Conservation (phyloP, 2,888 invertebrate species). For the Caenorhabditis macrosperma region DNA sequence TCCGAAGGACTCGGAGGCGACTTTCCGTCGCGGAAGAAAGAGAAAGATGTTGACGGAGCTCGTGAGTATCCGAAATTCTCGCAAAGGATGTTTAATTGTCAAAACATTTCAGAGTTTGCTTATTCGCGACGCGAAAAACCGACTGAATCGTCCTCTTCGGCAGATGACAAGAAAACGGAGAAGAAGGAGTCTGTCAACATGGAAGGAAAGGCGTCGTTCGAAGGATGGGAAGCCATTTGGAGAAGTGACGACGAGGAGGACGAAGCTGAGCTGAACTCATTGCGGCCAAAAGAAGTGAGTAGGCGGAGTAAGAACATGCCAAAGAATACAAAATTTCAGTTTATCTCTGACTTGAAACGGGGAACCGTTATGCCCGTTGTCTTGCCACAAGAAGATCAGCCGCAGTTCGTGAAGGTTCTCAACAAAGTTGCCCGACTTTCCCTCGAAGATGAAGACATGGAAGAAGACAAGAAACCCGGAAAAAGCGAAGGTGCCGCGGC, state of each 20-base stretch:
- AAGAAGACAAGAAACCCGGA: conserved; percentile 19
- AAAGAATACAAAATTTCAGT: too few species aligned
- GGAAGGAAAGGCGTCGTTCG: conserved; percentile 49
- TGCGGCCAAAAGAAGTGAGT: conserved; percentile 39
- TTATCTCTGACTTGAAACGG: conserved; percentile 55
- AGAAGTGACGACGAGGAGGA: conserved; percentile 64
- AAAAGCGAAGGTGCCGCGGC: not conserved
- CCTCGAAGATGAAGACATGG: conserved; percentile 28
- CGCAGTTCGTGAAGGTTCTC: conserved; percentile 59
- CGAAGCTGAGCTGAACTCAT: conserved; percentile 41
- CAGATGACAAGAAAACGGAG: not conserved
- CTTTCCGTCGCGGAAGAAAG: conserved; percentile 37
- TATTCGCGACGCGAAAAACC: conserved; percentile 2
- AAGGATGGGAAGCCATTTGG: conserved; percentile 67
- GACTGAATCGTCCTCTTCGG: conserved; percentile 6
- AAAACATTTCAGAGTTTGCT: conserved; percentile 22
- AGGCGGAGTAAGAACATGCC: too few species aligned
- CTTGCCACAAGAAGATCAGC: conserved; percentile 62
- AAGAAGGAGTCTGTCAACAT: conserved; percentile 8
- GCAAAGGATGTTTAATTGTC: too few species aligned
- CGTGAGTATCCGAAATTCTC: conserved; percentile 26
- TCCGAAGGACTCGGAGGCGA: conserved; percentile 62
- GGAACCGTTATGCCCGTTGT: conserved; percentile 67
- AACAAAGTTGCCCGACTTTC: conserved; percentile 22
- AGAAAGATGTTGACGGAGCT: conserved; percentile 20